Evolutionary conservation across 1,140 invertebrate genomes (phyloP), one percentile per base, ranked within the genome.

Genomic region (Drosophila lacteicornis): DNA sequence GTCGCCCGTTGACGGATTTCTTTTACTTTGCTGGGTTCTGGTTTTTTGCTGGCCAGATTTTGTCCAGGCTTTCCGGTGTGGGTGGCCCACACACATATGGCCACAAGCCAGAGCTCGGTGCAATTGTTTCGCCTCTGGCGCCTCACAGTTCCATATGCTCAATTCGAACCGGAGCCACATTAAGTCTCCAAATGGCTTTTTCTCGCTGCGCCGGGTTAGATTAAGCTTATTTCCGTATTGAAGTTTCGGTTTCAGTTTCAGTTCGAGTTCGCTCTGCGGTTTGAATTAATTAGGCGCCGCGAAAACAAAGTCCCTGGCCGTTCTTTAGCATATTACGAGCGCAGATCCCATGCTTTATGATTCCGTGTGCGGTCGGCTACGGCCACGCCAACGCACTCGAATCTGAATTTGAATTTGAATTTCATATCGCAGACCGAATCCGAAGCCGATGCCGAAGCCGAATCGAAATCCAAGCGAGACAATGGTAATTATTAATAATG

Each of bases 401-500:
- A 58, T 66, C 33, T 50, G 33, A 79, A 51, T 67, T 70, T 60
- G 40, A 78, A 78, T 70, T 51, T 66, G 62, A 77, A 60, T 79
- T 82, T 82, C 58, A 65, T 74, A 74, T 60, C 46, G 58, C 55
- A 8, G 22, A 49, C 33, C 56, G 49, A 67, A 30, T 56, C 51
- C 57, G 57, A 68, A 61, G 30, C 55, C 42, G 57, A 68, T 57
- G 30, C 55, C 42, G 15, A 70, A 12, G 61, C 51, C 40, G 27
- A 80, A 61, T 61, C 63, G 47, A 71, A 78, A 71, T 58, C 62
- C 36, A 50, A 85, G 50, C 82, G 49, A 76, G 74, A 90, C 85
- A 88, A 90, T 90, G 78, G 81, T 88, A 90, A 88, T 88, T 88
- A 88, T 88, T 90, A 88, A 85, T 88, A 88, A 90, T 88, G 84